phyloP scores from a whole-genome alignment of 2,113 vertebrate species.

The Labeo rohita region DNA sequence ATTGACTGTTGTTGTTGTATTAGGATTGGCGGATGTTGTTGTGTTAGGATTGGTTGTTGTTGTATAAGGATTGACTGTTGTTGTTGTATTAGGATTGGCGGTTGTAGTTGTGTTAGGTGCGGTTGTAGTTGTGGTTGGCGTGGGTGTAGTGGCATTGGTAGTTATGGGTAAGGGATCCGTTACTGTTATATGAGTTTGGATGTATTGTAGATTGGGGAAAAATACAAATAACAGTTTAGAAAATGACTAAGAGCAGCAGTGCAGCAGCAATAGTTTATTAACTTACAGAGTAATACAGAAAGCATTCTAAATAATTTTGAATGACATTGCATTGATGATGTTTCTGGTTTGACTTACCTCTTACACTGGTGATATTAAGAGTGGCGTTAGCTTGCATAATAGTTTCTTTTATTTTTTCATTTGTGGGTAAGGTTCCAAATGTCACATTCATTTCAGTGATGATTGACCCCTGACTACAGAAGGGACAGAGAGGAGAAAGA shows the following conservation, averaged over 20 bases:
- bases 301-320: neutral
- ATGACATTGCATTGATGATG: neutral
- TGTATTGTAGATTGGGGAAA: neutral
- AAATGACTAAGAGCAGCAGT: neutral
- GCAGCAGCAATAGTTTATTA: neutral
- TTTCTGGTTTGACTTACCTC: neutral
- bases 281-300: neutral
- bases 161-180: no score
- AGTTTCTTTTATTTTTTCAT: accelerated
- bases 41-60: no score
- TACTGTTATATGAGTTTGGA: neutral
- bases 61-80: no score
- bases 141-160: no score
- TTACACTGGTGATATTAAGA: neutral
- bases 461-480: neutral
- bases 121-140: neutral
- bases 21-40: no score
- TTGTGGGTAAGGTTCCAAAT: neutral
- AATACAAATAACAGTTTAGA: neutral
- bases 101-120: no score
- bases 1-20: no score
- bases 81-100: no score
- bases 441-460: neutral
- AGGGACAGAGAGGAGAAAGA: neutral
- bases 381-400: neutral